These are phyloP conservation scores for Pseudomyrmex concolor DNA, from an alignment of 1,140 invertebrate genomes.

Conservation along the genomic window DNA sequence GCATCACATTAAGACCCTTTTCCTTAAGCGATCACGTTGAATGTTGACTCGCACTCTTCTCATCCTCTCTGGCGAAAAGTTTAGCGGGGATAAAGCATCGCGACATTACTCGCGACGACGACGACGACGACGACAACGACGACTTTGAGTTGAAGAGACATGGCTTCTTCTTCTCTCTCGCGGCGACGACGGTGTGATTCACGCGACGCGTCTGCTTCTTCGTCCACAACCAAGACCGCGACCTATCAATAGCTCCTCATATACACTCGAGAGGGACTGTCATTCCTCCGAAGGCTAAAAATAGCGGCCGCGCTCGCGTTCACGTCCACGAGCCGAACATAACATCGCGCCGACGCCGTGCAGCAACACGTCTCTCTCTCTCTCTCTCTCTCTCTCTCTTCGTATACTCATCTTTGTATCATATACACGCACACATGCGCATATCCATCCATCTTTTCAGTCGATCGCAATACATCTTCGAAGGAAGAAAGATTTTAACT, in stretches of 20 bases:
- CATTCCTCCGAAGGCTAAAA: slow-evolving; percentile 80
- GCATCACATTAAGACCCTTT: too few species aligned
- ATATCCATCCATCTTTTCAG: slow-evolving; percentile 7
- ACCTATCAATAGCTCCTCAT: slow-evolving; percentile 82
- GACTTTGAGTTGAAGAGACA: slow-evolving; percentile 28
- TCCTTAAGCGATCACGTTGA: too few species aligned
- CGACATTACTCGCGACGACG: slow-evolving; percentile 2
- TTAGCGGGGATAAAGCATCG: not conserved
- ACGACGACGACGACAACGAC: not conserved
- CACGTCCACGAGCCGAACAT: slow-evolving; percentile 59
- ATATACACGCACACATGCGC: too few species aligned
- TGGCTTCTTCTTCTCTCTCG: slow-evolving; percentile 23
- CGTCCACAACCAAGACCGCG: slow-evolving; percentile 66
- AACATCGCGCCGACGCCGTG: slow-evolving; percentile 45
- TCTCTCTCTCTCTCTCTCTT: not conserved
- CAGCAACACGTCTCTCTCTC: not conserved
- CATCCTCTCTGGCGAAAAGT: too few species aligned
- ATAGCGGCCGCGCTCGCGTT: slow-evolving; percentile 72
- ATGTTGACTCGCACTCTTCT: too few species aligned
- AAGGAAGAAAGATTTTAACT: slow-evolving; percentile 2
- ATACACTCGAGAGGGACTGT: slow-evolving; percentile 79
- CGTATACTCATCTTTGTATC: too few species aligned
- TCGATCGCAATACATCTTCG: slow-evolving; percentile 21
- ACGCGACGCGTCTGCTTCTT: slow-evolving; percentile 70
- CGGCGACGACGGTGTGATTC: slow-evolving; percentile 61